These are phyloP conservation scores for Cynopterus brachyotis DNA, from an alignment of 2,113 vertebrate genomes.

Conservation along the genomic window DNA sequence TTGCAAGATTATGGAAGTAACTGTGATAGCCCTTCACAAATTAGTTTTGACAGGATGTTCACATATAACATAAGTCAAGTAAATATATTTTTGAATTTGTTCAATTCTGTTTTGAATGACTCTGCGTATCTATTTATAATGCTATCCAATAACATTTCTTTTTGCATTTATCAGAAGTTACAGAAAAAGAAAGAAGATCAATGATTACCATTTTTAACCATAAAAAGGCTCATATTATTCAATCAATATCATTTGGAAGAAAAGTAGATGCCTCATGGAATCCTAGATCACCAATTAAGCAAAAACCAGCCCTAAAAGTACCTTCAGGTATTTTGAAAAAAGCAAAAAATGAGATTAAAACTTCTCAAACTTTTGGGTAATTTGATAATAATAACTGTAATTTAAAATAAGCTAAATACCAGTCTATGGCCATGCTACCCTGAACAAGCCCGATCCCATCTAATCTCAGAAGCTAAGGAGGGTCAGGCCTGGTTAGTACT, in stretches of 20 bases:
- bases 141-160: neutral
- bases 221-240: constrained; percentile 74
- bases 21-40: neutral
- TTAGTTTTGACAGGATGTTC: neutral
- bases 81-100: constrained; percentile 25
- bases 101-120: neutral
- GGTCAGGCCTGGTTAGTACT: no score
- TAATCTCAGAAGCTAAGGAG: no score
- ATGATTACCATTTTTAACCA: constrained; percentile 79
- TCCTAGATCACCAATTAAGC: constrained; percentile 9
- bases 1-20: neutral
- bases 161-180: constrained; percentile 81
- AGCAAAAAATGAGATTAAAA: neutral
- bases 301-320: neutral
- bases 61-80: neutral
- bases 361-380: neutral
- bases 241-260: constrained; percentile 85
- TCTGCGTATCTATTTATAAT: neutral
- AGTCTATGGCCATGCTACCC: no score
- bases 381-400: neutral
- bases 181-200: constrained; percentile 82
- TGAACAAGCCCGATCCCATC: no score
- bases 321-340: constrained; percentile 79
- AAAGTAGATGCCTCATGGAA: constrained; percentile 59
- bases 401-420: neutral